These are phyloP conservation scores for Anolis apletophallus DNA, from an alignment of 2,797 vertebrate species.

Conservation along the genomic window DNA sequence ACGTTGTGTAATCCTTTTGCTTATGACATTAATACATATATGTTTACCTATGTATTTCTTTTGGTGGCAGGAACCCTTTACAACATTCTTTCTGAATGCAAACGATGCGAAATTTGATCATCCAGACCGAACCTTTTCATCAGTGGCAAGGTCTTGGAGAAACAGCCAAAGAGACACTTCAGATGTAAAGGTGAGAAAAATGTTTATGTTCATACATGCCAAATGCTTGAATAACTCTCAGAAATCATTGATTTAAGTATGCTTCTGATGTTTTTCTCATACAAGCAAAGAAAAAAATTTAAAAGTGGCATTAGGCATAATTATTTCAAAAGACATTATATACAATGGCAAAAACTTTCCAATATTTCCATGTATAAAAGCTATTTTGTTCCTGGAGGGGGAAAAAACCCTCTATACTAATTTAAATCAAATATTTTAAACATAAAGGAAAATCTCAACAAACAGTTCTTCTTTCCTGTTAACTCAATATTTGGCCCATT, in stretches of 20 bases:
- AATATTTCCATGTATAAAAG: slow-evolving; percentile 66
- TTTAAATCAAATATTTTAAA: slow-evolving; percentile 80
- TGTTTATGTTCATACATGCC: background rate
- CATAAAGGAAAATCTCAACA: slow-evolving; percentile 76
- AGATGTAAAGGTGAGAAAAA: slow-evolving; percentile 89
- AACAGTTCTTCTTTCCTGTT: slow-evolving; percentile 87
- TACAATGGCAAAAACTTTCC: slow-evolving; percentile 64
- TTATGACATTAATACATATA: slow-evolving; percentile 17
- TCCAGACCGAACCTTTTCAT: slow-evolving; percentile 93
- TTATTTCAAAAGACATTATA: background rate
- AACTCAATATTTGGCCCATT: slow-evolving; percentile 89
- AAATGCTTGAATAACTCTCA: slow-evolving; percentile 19
- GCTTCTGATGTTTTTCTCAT: slow-evolving; percentile 25
- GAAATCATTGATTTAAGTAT: slow-evolving; percentile 15
- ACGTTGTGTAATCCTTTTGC: slow-evolving; percentile 18
- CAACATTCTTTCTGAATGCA: slow-evolving; percentile 96
- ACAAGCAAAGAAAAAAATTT: slow-evolving; percentile 6
- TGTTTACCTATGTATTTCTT: slow-evolving; percentile 6
- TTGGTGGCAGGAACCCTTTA: slow-evolving; percentile 91
- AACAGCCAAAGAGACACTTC: slow-evolving; percentile 98
- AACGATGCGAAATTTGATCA: slow-evolving; percentile 96
- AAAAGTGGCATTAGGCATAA: slow-evolving; percentile 13
- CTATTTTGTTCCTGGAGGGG: slow-evolving; percentile 63
- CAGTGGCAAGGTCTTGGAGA: slow-evolving; percentile 94
- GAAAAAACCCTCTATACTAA: slow-evolving; percentile 61